phyloP scores from a whole-genome alignment of 2,797 vertebrate genomes.

The Sternarchorhynchus goeldii region DNA sequence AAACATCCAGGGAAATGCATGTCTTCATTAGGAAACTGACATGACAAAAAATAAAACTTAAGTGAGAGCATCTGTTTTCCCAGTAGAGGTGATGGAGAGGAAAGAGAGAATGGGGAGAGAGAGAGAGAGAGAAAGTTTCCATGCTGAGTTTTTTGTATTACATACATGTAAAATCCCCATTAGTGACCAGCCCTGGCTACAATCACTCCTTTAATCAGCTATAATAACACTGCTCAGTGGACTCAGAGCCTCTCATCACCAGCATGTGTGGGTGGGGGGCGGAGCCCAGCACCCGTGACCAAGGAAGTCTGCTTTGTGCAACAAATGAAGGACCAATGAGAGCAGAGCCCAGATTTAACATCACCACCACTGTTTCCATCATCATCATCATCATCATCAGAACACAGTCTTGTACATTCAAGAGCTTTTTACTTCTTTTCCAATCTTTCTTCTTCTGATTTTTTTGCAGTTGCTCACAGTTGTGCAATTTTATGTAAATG shows the following conservation, averaged over 20 bases:
- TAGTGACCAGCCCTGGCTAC: slow-evolving; percentile 28
- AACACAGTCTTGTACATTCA: neutral
- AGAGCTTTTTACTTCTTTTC: neutral
- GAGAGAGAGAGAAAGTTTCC: slow-evolving; percentile 11
- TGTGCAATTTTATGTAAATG: too few species aligned
- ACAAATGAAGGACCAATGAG: neutral
- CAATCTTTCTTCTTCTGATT: neutral
- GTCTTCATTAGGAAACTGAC: slow-evolving; percentile 36
- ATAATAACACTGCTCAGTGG: slow-evolving; percentile 36
- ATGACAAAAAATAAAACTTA: slow-evolving; percentile 15
- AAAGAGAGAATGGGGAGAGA: neutral
- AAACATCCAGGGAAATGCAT: slow-evolving; percentile 8
- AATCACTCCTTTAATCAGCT: slow-evolving; percentile 49
- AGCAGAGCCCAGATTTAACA: slow-evolving; percentile 4
- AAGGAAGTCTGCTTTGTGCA: neutral
- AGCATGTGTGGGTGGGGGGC: neutral
- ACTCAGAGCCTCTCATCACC: slow-evolving; percentile 2
- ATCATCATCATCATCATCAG: slow-evolving; percentile 43
- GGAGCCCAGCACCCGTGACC: slow-evolving; percentile 21
- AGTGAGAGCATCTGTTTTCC: slow-evolving; percentile 37
- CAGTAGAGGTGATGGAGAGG: slow-evolving; percentile 18
- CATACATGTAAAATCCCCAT: slow-evolving; percentile 18
- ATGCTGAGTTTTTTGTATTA: slow-evolving; percentile 8
- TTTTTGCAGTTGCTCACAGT: neutral
- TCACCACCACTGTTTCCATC: slow-evolving; percentile 25